phyloP scores from a whole-genome alignment of 2,888 invertebrate species.

The Gisinianus flammeolus region DNA sequence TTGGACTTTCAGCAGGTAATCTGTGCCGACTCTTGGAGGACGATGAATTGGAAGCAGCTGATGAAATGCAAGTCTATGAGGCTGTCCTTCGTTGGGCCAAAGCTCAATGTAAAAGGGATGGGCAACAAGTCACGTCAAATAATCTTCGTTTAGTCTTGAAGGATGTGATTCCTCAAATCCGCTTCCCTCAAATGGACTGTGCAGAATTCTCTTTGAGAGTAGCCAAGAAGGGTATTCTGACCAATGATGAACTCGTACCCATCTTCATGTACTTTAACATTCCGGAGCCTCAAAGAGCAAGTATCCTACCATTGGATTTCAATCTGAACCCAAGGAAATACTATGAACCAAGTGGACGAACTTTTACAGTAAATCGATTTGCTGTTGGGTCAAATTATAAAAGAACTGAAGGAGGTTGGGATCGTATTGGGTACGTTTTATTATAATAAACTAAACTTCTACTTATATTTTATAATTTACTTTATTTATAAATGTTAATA shows the following conservation, averaged over 20 bases:
- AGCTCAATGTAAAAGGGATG: constrained; percentile 35
- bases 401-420: constrained; percentile 37
- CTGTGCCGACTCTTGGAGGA: constrained; percentile 30
- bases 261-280: constrained; percentile 39
- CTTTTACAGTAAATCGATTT: constrained; percentile 34
- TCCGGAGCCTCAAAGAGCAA: constrained; percentile 26
- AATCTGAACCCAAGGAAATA: constrained; percentile 34
- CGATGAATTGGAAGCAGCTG: constrained; percentile 35
- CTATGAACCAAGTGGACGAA: constrained; percentile 35
- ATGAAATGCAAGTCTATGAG: constrained; percentile 39
- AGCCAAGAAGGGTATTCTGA: constrained; percentile 35
- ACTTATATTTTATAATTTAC: not conserved
- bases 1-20: constrained; percentile 7
- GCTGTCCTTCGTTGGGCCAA: constrained; percentile 34
- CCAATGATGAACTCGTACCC: constrained; percentile 35
- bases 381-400: constrained; percentile 39
- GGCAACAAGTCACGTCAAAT: constrained; percentile 26
- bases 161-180: constrained; percentile 33
- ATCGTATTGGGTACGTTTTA: constrained; percentile 32
- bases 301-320: constrained; percentile 33
- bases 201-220: constrained; percentile 32
- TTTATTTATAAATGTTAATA: not conserved
- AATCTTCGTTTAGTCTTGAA: constrained; percentile 22
- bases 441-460: too few species aligned
- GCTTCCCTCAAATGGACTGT: constrained; percentile 36